These are phyloP conservation scores for Menidia beryllina DNA, from an alignment of 2,113 vertebrate genomes.

Conservation along the genomic window DNA sequence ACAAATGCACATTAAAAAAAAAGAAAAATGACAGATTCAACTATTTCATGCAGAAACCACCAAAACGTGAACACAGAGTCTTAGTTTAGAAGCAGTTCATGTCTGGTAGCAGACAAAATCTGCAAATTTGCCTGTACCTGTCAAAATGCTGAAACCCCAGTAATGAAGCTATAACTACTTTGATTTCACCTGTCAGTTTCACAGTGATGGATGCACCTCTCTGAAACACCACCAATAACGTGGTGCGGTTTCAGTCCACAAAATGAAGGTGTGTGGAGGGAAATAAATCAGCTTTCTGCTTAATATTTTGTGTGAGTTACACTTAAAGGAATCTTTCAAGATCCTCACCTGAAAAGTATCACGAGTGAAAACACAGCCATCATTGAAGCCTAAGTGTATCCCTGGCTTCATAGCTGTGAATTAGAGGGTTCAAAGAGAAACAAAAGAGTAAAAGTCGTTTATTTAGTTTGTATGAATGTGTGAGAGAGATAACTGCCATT, in stretches of 20 bases:
- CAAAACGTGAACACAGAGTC: not conserved
- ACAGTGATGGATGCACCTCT: not conserved
- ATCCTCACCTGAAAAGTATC: constrained; percentile 42
- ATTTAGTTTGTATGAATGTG: too few species aligned
- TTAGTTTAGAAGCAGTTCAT: constrained; percentile 1
- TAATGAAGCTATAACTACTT: not conserved
- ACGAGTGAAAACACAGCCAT: constrained; percentile 47
- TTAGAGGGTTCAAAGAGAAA: too few species aligned
- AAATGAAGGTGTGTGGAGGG: constrained; percentile 5
- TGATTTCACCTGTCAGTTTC: not conserved
- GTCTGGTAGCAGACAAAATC: not conserved
- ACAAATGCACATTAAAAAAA: constrained; percentile 55
- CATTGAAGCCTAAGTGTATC: constrained; percentile 34
- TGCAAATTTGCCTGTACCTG: not conserved
- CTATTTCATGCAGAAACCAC: constrained; percentile 18
- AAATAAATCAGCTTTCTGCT: constrained; percentile 2
- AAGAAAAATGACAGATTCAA: constrained; percentile 39
- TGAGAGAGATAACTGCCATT: too few species aligned
- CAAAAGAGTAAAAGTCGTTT: too few species aligned
- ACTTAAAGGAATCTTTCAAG: constrained; percentile 38
- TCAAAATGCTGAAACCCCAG: not conserved
- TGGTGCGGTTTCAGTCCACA: not conserved
- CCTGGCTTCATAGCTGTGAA: too few species aligned
- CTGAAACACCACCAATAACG: not conserved
- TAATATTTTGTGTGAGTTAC: constrained; percentile 49